phyloP scores from a whole-genome alignment of 2,113 vertebrate species.

The Pogona vitticeps region DNA sequence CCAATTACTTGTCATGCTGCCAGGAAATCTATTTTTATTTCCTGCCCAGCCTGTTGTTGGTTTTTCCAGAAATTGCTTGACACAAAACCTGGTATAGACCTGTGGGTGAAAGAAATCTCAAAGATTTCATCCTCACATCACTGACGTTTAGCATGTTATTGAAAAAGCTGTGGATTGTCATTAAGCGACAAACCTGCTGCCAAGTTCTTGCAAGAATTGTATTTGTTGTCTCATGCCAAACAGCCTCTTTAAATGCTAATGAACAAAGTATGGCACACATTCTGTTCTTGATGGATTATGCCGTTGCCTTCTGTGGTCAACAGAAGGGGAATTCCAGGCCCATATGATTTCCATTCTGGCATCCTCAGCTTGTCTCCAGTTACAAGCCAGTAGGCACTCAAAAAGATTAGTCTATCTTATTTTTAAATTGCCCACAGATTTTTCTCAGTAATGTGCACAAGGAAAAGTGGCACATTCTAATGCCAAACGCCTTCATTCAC shows the following conservation, averaged over 20 bases:
- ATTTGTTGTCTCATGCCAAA: conserved; percentile 82
- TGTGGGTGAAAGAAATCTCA: conserved; percentile 55
- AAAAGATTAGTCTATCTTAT: conserved; percentile 74
- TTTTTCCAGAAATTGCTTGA: conserved; percentile 52
- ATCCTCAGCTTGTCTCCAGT: conserved; percentile 65
- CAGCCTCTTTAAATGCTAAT: conserved; percentile 86
- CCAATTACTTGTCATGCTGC: conserved; percentile 62
- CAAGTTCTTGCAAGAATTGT: conserved; percentile 79
- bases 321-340: conserved; percentile 84
- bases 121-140: conserved; percentile 65
- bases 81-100: conserved; percentile 41
- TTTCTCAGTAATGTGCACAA: conserved; percentile 45
- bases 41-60: conserved; percentile 41
- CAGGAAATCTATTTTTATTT: conserved; percentile 63
- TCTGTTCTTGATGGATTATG: conserved; percentile 84
- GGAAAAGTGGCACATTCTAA: conserved; percentile 49
- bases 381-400: conserved; percentile 74
- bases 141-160: conserved; percentile 75
- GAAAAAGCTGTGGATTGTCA: conserved; percentile 79
- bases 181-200: conserved; percentile 80
- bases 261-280: conserved; percentile 81
- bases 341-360: conserved; percentile 84
- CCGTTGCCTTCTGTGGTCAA: conserved; percentile 84
- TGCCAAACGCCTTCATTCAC: conserved; percentile 60
- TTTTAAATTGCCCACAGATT: conserved; percentile 66